Evolutionary conservation across 2,888 invertebrate genomes (phyloP), one percentile per base, ranked within the genome.

Genomic region (Pandemis corylana): DNA sequence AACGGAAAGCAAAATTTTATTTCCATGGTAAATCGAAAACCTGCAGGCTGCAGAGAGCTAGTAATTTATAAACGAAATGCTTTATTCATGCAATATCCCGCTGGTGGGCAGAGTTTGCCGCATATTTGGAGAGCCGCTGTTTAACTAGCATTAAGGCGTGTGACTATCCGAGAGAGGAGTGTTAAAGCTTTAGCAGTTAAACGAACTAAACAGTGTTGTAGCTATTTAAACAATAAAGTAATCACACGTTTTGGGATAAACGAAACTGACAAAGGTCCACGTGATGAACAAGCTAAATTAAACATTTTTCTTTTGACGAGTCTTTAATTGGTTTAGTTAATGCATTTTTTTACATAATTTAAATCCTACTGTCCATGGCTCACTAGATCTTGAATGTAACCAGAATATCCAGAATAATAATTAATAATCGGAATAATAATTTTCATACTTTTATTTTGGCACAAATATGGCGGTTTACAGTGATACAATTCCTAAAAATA

Each of bases 51-150:
- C 20, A 15, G 20, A 56, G 53, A 56, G 53, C 53, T 56, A 56
- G 53, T 56, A 56, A 56, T 56, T 56, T 56, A 56, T 56, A 15
- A 63, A 67, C 13, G 49, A 36, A 36, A 62, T 61, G 61, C 41
- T 61, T 72, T 61, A 66, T 71, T 66, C 59, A 66, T 72, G 61
- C 42, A 72, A 49, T 66, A 61, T 63, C 10, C 64, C 42, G 36
- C 36, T 63, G 2, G 44, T 67, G 62, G 49, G 61, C 66, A 66
- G 59, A 59, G 65, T 65, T 66, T 36, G 59, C 56, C 15, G 56
- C 65, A 72, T 51, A 62, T 51, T 41, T 71, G 65, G 5, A 59
- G 65, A 59, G 64, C 53, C 63, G 12, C 53, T 69, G 62, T 70
- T 70, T 64, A 64, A 70, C 63, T 70, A 65, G 65, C 71, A 61